Base-by-base conservation (phyloP, 2,797 vertebrate genomes). In the Danio choprae region DNA sequence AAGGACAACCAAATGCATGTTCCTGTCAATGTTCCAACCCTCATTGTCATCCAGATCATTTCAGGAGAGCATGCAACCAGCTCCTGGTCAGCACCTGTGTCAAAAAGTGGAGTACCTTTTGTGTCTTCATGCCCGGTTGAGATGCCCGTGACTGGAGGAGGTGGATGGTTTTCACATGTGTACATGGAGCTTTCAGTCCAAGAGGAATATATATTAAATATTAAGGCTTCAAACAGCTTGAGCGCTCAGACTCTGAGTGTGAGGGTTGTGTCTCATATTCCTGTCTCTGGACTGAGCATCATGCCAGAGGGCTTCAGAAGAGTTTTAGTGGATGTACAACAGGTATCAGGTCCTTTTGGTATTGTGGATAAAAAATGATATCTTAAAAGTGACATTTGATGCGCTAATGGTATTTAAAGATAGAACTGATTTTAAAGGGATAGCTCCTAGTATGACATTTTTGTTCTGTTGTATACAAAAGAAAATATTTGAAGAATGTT, bases 21-120 rank as follows among this genome's bases (percentile, higher is more conserved):
- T 13, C 79, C 86, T 64, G 80, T 92, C 20, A 88, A 91, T 2
- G 11, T 78, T 22, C 86, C 88, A 11, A 84, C 80, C 1, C 40
- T 92, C 11, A 81, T 94, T 9, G 87, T 94, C 36, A 78, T 94
- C 67, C 91, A 86, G 81, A 88, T 90, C 7, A 20, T 74, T 7
- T 91, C 89, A 46, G 92, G 89, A 22, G 82, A 86, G 43, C 87
- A 83, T 1, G 88, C 89, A 46, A 87, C 48, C 4, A 93, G 92
- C 62, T 89, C 89, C 7, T 95, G 94, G 94, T 93, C 91, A 1
- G 88, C 84, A 2, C 93, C 92, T 0, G 88, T 93, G 63, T 87
- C 87, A 15, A 90, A 83, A 40, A 88, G 81, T 0, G 89, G 87
- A 22, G 81, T 92, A 7, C 84, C 60, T 0, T 94, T 95, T 74